A percentile compares a stretch with the other conserved stretches of the same genome.
Conservation (phyloP, 2,888 invertebrate species). For the Cerastoderma edule region DNA sequence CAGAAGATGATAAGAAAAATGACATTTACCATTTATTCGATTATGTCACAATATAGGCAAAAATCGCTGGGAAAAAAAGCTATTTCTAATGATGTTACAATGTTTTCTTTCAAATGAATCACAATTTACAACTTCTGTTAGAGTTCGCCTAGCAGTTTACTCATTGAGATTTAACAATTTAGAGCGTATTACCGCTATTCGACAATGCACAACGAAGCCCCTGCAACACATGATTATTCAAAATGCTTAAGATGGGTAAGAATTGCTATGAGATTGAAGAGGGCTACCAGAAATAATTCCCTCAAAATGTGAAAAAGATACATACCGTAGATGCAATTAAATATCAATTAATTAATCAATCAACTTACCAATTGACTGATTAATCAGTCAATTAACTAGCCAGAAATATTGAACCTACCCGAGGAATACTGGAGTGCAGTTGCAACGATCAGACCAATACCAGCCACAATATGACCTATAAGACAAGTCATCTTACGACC, state of each 20-base stretch:
- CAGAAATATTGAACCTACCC: conserved; percentile 41
- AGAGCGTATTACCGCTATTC: too few relatives aligned
- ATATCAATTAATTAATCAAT: neutral
- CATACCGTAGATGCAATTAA: neutral
- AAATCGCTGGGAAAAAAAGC: too few relatives aligned
- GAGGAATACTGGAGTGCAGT: conserved; percentile 42
- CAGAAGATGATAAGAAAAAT: too few relatives aligned
- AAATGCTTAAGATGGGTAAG: neutral
- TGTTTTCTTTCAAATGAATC: too few relatives aligned
- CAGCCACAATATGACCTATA: conserved; percentile 47
- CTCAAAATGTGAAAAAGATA: neutral
- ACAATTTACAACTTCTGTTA: too few relatives aligned
- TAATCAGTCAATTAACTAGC: too few relatives aligned
- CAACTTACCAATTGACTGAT: neutral
- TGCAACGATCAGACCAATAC: conserved; percentile 42
- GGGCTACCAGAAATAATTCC: neutral
- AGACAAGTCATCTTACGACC: conserved; percentile 56
- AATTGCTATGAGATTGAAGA: neutral
- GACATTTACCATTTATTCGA: too few relatives aligned
- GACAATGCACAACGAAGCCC: too few relatives aligned
- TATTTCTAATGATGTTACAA: too few relatives aligned
- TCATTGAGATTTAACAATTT: too few relatives aligned
- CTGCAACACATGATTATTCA: neutral
- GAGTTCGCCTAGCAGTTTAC: too few relatives aligned
- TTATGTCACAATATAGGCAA: too few relatives aligned